phyloP scores from a whole-genome alignment of 2,888 invertebrate species.

The Lasioglossum zephyrum region DNA sequence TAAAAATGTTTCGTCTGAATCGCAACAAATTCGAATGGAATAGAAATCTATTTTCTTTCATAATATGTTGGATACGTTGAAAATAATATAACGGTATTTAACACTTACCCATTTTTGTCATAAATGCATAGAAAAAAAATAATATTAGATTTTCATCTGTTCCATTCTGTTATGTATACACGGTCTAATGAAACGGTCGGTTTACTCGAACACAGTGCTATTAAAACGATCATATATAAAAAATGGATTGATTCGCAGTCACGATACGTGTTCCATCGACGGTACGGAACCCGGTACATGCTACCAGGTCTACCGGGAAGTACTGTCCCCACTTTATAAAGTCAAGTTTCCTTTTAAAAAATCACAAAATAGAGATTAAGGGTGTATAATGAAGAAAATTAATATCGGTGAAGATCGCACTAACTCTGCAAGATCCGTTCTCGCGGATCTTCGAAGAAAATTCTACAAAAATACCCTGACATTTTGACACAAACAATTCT shows the following conservation, averaged over 20 bases:
- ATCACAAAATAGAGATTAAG: neutral
- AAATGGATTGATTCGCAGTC: neutral
- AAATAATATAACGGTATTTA: too few relatives aligned
- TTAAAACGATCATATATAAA: neutral
- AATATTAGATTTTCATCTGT: too few relatives aligned
- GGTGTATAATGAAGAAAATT: neutral
- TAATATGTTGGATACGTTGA: too few relatives aligned
- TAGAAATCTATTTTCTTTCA: too few relatives aligned
- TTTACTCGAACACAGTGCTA: too few relatives aligned
- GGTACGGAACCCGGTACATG: neutral
- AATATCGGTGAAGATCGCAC: neutral
- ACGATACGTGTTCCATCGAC: constrained; percentile 34
- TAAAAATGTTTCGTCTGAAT: too few relatives aligned
- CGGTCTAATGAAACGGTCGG: neutral
- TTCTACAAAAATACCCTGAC: neutral
- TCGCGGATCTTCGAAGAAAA: neutral
- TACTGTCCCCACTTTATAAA: neutral
- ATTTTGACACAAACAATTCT: neutral
- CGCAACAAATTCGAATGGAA: too few relatives aligned
- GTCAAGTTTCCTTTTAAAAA: neutral
- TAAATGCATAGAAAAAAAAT: too few relatives aligned
- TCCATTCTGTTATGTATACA: neutral
- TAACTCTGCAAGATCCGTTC: neutral
- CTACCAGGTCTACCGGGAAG: neutral
- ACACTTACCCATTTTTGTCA: too few relatives aligned